Evolutionary conservation across 2,888 invertebrate genomes (phyloP), one percentile per base, ranked within the genome.

Genomic region (Orthosia gothica): DNA sequence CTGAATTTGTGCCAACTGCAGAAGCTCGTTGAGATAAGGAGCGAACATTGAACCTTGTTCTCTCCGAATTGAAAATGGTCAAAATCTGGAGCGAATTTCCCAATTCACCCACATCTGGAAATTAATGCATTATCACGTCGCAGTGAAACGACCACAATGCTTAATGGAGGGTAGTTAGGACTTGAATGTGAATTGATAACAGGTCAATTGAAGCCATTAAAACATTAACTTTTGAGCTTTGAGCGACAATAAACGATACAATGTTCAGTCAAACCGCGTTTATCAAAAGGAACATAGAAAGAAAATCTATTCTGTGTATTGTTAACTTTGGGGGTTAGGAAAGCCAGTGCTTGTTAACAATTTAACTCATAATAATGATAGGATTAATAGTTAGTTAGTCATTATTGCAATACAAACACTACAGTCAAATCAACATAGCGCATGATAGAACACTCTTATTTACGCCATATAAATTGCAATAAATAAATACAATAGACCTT

Each of bases 11-110:
- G 18, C 13, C 16, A 23, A 47, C 52, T 47, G 32, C 13, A 20
- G 18, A 64, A 65, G 0, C 32, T 40, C 13, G 5, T 23, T 61
- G 13, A n/a, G 16, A 65, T 52, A 75, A 64, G 65, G 20, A 55
- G 11, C 12, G 9, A 54, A 40, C 18, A 72, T 52, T 20, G 7
- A 55, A 16, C 23, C 32, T 16, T 52, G 32, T 52, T 47, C 16
- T 18, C 15, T 45, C 11, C 5, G 52, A 76, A 74, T 40, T n/a
- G 47, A 26, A 74, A 74, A 32, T 32, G 16, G 13, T 7, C 23
- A 32, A 47, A 75, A 68, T 49, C n/a, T 76, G n/a, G n/a, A 54
- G 40, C 26, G 18, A 68, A 76, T 68, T 68, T 61, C 54, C 47
- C 20, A 49, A 49, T 75, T 59, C 15, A 11, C 1, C 49, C 40